These are phyloP conservation scores for Drosophila ezoana DNA, from an alignment of 2,888 invertebrate species.

Conservation along the genomic window DNA sequence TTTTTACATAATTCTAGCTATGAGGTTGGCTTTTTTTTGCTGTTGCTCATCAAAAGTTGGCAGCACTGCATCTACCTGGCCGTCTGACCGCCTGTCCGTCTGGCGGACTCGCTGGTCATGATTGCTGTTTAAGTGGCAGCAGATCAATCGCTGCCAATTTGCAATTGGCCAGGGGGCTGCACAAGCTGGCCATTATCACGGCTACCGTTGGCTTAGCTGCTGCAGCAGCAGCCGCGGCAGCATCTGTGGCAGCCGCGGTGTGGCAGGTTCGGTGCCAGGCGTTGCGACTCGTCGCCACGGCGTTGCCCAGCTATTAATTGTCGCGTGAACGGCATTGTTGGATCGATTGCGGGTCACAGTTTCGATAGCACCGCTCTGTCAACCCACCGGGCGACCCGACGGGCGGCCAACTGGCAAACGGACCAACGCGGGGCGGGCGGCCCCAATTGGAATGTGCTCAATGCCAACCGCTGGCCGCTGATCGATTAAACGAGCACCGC, in stretches of 20 bases:
- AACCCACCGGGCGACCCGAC: slow-evolving; percentile 20
- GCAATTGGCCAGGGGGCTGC: slow-evolving; percentile 51
- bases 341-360: slow-evolving; percentile 78
- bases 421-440: slow-evolving; percentile 18
- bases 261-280: slow-evolving; percentile 55
- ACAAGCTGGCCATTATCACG: slow-evolving; percentile 70
- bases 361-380: slow-evolving; percentile 66
- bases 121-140: slow-evolving; percentile 61
- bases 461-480: slow-evolving; percentile 75
- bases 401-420: slow-evolving; percentile 17
- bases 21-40: not conserved
- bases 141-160: slow-evolving; percentile 60
- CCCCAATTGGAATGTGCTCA: slow-evolving; percentile 57
- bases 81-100: not conserved
- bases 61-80: not conserved
- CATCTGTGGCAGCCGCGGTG: slow-evolving; percentile 6
- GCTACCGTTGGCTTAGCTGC: slow-evolving; percentile 62
- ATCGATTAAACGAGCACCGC: slow-evolving; percentile 71
- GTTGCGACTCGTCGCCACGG: slow-evolving; percentile 50
- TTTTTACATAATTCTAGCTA: not conserved
- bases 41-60: not conserved
- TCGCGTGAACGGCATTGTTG: slow-evolving; percentile 78
- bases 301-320: slow-evolving; percentile 74
- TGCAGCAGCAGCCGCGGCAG: not conserved
- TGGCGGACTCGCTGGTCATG: slow-evolving; percentile 36